Evolutionary conservation across 1,140 invertebrate genomes (phyloP), one percentile per base, ranked within the genome.

Genomic region (Mercenaria mercenaria): DNA sequence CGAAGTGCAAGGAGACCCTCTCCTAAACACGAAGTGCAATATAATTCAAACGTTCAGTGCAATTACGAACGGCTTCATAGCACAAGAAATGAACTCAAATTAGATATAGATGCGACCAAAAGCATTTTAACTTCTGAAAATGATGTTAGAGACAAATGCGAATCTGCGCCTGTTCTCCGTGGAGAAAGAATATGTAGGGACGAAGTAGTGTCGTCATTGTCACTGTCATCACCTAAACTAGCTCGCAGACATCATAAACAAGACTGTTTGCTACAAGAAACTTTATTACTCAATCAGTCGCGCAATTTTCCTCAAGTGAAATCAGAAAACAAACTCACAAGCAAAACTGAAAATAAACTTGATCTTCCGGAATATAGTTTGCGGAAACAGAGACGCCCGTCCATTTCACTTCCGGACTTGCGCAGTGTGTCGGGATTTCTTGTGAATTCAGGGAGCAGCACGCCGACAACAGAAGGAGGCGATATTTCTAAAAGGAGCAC

Each of bases 371-470:
- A 81, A 11, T 64, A 80, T 59, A 56, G 64, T 52, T 47, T 72
- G 37, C 39, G 67, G 8, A 72, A 81, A 67, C 59, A 80, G 32
- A 80, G 87, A 23, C 50, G 74, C 26, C 77, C 77, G 56, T 89
- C 87, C 52, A 20, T 89, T 20, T 89, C 87, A 89, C 87, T 89
- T 74, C 87, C 87, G 50, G 87, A 89, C 50, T 43, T 89, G 47
- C 77, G 87, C 61, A 89, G 34, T 81, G 79, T 82, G 59, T 69
- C 37, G 15, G 79, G 87, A 89, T 80, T 41, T 74, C 37, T 89
- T 18, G 87, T 89, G 23, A 81, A 81, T 82, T 89, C 87, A 1
- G 87, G 64, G 8, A 82, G 77, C 37, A 80, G 41, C 32, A 72
- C 87, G 13, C 87, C 79, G 29, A 79, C 43, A 26, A 85, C 69